Conservation (phyloP, 2,797 vertebrate species). For the Helarctos malayanus region DNA sequence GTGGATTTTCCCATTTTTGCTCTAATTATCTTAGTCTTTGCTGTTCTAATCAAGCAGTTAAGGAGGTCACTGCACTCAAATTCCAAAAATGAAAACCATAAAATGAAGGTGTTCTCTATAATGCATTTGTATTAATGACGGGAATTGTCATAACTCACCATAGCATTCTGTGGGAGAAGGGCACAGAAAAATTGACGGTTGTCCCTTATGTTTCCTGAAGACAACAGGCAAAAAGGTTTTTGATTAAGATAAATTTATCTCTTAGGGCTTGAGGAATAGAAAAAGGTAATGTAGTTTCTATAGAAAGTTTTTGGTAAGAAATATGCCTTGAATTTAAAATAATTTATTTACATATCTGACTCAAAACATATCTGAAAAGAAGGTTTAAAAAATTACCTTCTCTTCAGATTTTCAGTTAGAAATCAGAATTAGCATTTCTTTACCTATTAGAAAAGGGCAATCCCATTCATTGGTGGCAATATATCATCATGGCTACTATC, state of each 20-base stretch:
- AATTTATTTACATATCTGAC: conserved; percentile 19
- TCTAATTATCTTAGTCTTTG: conserved; percentile 60
- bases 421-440: conserved; percentile 23
- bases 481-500: neutral
- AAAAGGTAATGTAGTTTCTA: conserved; percentile 49
- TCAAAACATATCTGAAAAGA: conserved; percentile 13
- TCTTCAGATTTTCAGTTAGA: conserved; percentile 31
- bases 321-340: conserved; percentile 41
- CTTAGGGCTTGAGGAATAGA: neutral
- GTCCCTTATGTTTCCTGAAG: neutral
- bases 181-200: neutral
- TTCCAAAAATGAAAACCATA: neutral
- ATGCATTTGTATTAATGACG: neutral
- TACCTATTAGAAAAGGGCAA: neutral
- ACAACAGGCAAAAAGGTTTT: neutral
- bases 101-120: neutral
- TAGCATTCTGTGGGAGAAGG: neutral
- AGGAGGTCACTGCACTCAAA: neutral
- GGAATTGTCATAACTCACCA: neutral
- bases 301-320: conserved; percentile 20
- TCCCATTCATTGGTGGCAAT: neutral
- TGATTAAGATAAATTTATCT: conserved; percentile 3
- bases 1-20: neutral
- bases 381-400: neutral
- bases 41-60: neutral